phyloP scores from a whole-genome alignment of 2,113 vertebrate genomes.

The Melanotaenia duboulayi region DNA sequence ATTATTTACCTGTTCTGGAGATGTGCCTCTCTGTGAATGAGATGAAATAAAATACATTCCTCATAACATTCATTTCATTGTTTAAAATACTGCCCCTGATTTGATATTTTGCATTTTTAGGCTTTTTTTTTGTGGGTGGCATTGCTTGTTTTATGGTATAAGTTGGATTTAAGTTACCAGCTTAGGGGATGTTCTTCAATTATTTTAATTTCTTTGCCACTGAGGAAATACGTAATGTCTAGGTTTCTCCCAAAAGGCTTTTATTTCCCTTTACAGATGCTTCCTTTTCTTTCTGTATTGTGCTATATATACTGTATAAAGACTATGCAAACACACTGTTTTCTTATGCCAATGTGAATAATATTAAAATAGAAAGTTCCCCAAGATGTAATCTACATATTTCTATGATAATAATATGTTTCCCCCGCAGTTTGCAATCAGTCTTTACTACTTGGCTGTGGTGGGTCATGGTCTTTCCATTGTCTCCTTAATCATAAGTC shows the following conservation, averaged over 20 bases:
- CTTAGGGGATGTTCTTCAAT: neutral
- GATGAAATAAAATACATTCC: neutral
- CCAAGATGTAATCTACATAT: neutral
- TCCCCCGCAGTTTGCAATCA: conserved; percentile 69
- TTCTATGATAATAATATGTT: neutral
- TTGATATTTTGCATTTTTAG: neutral
- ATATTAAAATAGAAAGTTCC: neutral
- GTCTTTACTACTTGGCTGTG: conserved; percentile 81
- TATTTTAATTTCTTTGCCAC: neutral
- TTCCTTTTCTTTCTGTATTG: neutral
- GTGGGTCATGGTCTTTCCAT: conserved; percentile 82
- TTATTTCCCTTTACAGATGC: conserved; percentile 10
- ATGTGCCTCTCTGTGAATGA: neutral
- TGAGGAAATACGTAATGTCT: neutral
- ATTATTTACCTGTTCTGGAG: neutral
- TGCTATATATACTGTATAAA: neutral
- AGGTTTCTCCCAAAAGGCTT: neutral
- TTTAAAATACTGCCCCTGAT: neutral
- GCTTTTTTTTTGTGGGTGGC: too few species aligned
- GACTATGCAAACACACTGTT: neutral
- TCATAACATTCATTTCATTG: neutral
- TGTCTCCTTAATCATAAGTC: conserved; percentile 80
- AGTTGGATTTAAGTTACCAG: neutral
- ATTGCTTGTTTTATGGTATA: neutral
- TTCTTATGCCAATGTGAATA: neutral